phyloP scores from a whole-genome alignment of 2,797 vertebrate genomes.

The Rhabdomys pumilio region DNA sequence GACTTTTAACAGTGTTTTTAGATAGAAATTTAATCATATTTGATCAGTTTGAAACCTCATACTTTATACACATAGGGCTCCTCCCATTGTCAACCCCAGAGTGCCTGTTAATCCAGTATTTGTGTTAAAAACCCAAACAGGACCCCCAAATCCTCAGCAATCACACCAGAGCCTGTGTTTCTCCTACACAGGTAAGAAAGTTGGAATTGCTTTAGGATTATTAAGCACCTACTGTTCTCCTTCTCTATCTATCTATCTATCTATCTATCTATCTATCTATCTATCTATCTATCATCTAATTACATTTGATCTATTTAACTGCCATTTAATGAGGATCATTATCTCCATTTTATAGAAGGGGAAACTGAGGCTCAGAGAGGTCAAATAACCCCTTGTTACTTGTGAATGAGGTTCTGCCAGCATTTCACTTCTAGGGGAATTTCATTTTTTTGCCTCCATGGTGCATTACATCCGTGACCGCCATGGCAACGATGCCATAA shows the following conservation, averaged over 20 bases:
- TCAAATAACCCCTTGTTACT: not conserved
- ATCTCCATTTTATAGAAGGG: not conserved
- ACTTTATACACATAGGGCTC: not conserved
- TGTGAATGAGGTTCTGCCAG: not conserved
- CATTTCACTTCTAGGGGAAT: slow-evolving; percentile 11
- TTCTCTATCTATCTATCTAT: not conserved
- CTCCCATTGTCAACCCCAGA: not conserved
- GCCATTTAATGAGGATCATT: not conserved
- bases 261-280: not conserved
- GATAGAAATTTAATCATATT: not conserved
- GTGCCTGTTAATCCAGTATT: not conserved
- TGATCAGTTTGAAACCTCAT: not conserved
- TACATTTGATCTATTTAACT: not conserved
- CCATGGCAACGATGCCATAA: slow-evolving; percentile 74
- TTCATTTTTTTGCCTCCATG: slow-evolving; percentile 24
- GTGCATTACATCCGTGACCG: slow-evolving; percentile 49
- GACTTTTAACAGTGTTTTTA: not conserved
- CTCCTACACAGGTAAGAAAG: not conserved
- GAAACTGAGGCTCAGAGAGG: slow-evolving; percentile 57
- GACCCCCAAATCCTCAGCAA: not conserved
- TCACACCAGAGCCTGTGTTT: not conserved
- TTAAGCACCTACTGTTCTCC: not conserved
- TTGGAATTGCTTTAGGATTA: fast-evolving
- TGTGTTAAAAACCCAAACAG: not conserved
- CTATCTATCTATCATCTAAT: not conserved